Percentiles rank a stretch among this genome's conserved stretches.
Conservation (phyloP, 1,140 invertebrate genomes). For the Teleogryllus occipitalis region DNA sequence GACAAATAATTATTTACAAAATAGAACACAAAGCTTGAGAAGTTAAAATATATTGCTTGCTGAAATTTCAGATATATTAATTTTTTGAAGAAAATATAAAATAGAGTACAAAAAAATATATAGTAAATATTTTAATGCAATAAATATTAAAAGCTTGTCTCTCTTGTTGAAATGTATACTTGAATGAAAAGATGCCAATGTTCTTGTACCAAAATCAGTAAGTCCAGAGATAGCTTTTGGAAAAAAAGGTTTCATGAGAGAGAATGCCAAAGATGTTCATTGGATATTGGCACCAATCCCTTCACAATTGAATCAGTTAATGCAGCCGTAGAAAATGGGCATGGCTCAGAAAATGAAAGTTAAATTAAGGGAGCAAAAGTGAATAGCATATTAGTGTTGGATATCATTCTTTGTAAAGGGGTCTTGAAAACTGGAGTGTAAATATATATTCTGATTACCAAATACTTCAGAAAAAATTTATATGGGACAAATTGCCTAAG, state of each 20-base stretch:
- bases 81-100: too few relatives aligned
- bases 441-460: background rate
- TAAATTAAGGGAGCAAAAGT: slow-evolving; percentile 22
- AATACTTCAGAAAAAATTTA: background rate
- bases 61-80: too few relatives aligned
- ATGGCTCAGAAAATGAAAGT: slow-evolving; percentile 20
- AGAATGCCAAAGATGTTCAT: background rate
- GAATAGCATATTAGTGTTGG: slow-evolving; percentile 27
- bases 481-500: background rate
- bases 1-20: too few relatives aligned
- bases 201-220: background rate
- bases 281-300: background rate
- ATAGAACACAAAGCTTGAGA: too few relatives aligned
- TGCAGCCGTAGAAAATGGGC: slow-evolving; percentile 48
- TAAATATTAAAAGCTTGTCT: too few relatives aligned
- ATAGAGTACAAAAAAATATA: too few relatives aligned
- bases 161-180: too few relatives aligned
- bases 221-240: background rate
- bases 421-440: background rate
- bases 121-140: too few relatives aligned
- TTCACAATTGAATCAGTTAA: background rate
- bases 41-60: too few relatives aligned
- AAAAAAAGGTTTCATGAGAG: background rate
- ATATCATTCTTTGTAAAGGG: background rate
- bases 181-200: background rate